Conservation (phyloP, 1,140 invertebrate species). For the Orchestia grillus region DNA sequence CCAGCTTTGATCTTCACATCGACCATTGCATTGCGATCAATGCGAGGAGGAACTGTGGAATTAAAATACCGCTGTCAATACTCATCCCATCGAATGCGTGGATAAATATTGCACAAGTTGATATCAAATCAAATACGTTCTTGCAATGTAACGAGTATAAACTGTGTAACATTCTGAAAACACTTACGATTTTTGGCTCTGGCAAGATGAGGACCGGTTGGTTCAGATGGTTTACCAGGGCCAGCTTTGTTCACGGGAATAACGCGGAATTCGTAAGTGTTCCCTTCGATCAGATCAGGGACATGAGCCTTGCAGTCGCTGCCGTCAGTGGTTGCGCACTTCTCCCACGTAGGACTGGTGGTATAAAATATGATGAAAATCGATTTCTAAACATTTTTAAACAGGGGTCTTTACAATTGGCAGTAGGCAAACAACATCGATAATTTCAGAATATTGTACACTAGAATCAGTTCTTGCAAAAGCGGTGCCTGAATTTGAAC, state of each 20-base stretch:
- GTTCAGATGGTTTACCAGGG: constrained; percentile 88
- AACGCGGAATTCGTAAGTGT: constrained; percentile 94
- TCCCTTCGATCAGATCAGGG: constrained; percentile 89
- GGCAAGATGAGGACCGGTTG: constrained; percentile 88
- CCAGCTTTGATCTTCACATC: constrained; percentile 94
- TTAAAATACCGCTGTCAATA: not conserved
- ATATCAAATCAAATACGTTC: not conserved
- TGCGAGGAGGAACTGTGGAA: constrained; percentile 84
- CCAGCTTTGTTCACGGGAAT: constrained; percentile 93
- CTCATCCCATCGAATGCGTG: not conserved
- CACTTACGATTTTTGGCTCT: constrained; percentile 87
- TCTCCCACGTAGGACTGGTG: constrained; percentile 84
- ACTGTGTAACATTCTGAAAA: not conserved
- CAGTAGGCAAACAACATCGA: too few relatives aligned
- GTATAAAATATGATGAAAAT: not conserved
- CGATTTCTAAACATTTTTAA: too few relatives aligned
- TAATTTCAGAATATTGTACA: too few relatives aligned
- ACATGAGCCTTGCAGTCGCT: constrained; percentile 87
- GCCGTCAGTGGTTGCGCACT: constrained; percentile 86
- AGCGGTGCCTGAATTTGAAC: too few relatives aligned
- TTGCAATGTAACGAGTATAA: not conserved
- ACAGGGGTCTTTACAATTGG: too few relatives aligned
- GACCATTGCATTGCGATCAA: constrained; percentile 92
- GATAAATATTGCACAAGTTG: not conserved
- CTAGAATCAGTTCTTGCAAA: too few relatives aligned